A percentile compares a stretch with the other conserved stretches of the same genome.
phyloP scores from a whole-genome alignment of 2,113 vertebrate species.

The Psilopogon haemacephalus region DNA sequence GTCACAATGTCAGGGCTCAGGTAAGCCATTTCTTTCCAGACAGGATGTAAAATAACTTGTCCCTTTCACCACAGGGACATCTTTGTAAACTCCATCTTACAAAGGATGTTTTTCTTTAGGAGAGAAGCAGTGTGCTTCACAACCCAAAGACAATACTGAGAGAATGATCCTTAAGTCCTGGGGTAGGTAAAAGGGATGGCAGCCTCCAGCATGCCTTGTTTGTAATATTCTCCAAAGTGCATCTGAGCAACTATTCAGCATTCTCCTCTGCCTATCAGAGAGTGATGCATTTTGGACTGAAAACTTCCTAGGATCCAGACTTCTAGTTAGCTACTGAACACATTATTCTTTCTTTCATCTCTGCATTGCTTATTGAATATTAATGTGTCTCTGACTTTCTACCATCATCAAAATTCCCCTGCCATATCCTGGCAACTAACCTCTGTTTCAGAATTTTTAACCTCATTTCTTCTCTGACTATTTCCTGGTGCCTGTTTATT shows the following conservation, averaged over 20 bases:
- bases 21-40: not conserved
- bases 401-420: not conserved
- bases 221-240: not conserved
- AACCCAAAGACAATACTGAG: not conserved
- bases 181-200: not conserved
- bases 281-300: not conserved
- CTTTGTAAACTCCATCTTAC: not conserved
- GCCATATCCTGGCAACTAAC: not conserved
- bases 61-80: not conserved
- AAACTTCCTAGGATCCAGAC: not conserved
- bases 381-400: not conserved
- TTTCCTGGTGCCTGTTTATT: not conserved
- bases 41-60: slow-evolving; percentile 11
- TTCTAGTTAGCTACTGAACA: not conserved
- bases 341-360: slow-evolving; percentile 14
- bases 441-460: not conserved
- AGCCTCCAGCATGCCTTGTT: not conserved
- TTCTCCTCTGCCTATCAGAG: not conserved
- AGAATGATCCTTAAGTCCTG: not conserved
- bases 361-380: slow-evolving; percentile 5
- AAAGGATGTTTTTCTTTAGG: not conserved
- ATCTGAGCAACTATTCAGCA: not conserved
- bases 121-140: not conserved
- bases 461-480: not conserved
- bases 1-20: not conserved